Conservation (phyloP, 23 tunicate species). For the Oikopleura dioica region DNA sequence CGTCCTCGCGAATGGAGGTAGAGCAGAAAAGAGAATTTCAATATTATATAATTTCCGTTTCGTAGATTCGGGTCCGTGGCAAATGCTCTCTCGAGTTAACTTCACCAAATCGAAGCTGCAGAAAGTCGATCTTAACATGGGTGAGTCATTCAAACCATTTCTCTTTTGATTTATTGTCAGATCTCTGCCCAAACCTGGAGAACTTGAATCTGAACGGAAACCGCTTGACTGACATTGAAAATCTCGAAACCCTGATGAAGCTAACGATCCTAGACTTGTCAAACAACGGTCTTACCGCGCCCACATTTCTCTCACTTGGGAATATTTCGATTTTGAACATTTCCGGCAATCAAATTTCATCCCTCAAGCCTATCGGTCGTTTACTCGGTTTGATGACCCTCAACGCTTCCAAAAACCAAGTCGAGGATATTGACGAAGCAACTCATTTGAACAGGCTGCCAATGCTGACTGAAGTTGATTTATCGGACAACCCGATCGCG, state of each 20-base stretch:
- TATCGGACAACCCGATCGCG: not conserved
- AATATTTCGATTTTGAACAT: conserved; percentile 6
- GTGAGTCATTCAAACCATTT: not conserved
- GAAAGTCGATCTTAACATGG: too few species aligned
- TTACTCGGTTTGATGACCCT: not conserved
- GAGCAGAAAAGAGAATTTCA: too few species aligned
- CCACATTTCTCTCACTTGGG: not conserved
- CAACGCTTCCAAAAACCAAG: not conserved
- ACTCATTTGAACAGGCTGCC: too few species aligned
- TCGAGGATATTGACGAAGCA: not conserved
- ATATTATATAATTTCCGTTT: too few species aligned
- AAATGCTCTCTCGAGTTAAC: too few species aligned
- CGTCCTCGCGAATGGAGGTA: too few species aligned
- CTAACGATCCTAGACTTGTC: not conserved
- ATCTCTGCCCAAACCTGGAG: not conserved
- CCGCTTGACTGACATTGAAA: not conserved
- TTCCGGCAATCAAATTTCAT: not conserved
- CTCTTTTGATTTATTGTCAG: not conserved
- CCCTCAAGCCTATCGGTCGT: not conserved
- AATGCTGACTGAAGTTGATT: not conserved
- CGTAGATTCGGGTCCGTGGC: too few species aligned
- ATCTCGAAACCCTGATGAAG: not conserved
- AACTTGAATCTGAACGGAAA: not conserved
- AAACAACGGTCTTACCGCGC: not conserved
- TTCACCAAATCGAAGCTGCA: too few species aligned